Conservation (phyloP, 92 coral and sea anemone genomes). For the Bergia puertoricense region DNA sequence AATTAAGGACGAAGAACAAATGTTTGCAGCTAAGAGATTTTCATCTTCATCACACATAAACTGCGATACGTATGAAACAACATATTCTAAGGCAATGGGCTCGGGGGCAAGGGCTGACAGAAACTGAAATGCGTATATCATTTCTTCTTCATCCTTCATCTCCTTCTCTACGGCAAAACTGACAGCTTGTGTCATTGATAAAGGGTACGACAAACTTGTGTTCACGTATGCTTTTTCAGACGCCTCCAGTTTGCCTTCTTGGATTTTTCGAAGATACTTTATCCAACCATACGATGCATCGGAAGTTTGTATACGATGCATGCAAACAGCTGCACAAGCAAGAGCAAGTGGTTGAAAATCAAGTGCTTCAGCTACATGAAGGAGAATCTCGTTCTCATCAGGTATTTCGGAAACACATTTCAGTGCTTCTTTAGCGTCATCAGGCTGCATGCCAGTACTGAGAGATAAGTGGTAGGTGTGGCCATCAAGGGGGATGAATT, state of each 20-base stretch:
- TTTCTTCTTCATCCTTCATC: neutral
- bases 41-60: constrained; percentile 34
- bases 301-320: neutral
- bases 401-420: constrained; percentile 19
- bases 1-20: constrained; percentile 47
- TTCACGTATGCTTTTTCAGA: constrained; percentile 36
- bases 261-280: constrained; percentile 39
- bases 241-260: constrained; percentile 36
- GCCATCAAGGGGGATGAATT: constrained; percentile 35
- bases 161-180: constrained; percentile 50
- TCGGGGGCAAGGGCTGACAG: constrained; percentile 43
- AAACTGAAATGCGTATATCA: constrained; percentile 49
- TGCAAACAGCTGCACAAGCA: constrained; percentile 62
- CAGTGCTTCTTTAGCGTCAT: constrained; percentile 33
- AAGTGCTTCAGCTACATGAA: constrained; percentile 44
- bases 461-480: constrained; percentile 1
- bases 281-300: constrained; percentile 33
- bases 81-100: constrained; percentile 22
- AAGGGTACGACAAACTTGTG: constrained; percentile 7
- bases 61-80: constrained; percentile 29
- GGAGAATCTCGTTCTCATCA: neutral
- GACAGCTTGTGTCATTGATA: constrained; percentile 51
- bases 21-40: constrained; percentile 24
- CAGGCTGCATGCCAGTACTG: constrained; percentile 44
- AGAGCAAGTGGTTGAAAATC: constrained; percentile 68